These are phyloP conservation scores for Phasianus colchicus DNA, from an alignment of 2,113 vertebrate species.

Conservation along the genomic window DNA sequence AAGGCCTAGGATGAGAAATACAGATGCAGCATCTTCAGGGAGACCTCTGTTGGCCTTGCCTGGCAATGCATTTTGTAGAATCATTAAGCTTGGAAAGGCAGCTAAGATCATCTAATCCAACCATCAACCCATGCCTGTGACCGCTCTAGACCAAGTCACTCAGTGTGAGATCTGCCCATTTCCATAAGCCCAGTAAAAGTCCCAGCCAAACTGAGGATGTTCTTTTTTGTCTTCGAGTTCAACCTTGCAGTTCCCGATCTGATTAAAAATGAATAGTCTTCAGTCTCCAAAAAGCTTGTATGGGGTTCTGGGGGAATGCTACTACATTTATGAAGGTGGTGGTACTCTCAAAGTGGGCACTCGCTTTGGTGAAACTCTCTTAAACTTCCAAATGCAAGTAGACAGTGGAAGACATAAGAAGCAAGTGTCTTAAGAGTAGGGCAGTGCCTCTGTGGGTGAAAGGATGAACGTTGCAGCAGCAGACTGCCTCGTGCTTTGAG, in stretches of 20 bases:
- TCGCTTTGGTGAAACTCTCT: background rate
- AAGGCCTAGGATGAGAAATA: background rate
- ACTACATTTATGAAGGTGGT: background rate
- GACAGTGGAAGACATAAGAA: background rate
- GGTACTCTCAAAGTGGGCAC: fast-evolving
- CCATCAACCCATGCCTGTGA: no score
- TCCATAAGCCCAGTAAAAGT: background rate
- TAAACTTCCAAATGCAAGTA: background rate
- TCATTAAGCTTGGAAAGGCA: no score
- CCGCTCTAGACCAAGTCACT: no score
- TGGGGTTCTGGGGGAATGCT: fast-evolving
- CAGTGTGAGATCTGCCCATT: background rate
- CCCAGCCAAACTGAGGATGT: background rate
- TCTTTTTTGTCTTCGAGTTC: background rate
- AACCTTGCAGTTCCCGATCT: background rate
- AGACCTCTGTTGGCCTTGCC: background rate
- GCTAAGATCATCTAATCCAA: no score
- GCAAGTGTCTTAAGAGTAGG: background rate
- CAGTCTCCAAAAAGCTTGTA: background rate
- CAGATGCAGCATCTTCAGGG: background rate
- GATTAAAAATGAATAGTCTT: background rate
- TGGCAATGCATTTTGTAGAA: background rate
- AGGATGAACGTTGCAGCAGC: background rate
- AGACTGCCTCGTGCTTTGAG: background rate
- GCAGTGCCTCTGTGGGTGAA: fast-evolving